These are phyloP conservation scores for Telmatochromis sp. DNA, from an alignment of 2,113 vertebrate species.

Conservation along the genomic window DNA sequence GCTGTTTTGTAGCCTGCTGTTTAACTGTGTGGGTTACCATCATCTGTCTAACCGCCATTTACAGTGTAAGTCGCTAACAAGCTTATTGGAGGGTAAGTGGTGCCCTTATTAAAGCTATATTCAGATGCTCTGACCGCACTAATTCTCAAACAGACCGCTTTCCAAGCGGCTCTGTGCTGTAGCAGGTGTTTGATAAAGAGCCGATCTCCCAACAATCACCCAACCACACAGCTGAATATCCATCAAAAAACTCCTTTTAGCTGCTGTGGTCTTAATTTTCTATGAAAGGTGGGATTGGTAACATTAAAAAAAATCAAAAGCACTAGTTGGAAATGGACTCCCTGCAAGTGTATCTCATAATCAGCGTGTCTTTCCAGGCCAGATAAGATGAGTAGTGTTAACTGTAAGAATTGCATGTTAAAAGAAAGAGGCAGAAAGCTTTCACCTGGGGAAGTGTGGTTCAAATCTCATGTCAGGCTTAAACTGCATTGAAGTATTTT, in stretches of 20 bases:
- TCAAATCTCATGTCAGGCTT: neutral
- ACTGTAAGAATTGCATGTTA: neutral
- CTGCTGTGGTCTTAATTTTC: accelerated
- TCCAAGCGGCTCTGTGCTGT: neutral
- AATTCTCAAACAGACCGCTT: neutral
- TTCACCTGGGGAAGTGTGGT: neutral
- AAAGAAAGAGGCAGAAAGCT: neutral
- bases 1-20: neutral
- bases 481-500: neutral
- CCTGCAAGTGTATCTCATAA: neutral
- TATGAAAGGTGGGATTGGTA: neutral
- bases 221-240: neutral
- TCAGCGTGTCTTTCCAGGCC: neutral
- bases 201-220: neutral
- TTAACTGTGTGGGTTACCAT: neutral
- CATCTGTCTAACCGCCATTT: neutral
- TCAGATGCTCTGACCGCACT: neutral
- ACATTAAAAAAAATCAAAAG: no score
- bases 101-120: neutral
- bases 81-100: neutral
- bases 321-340: accelerated
- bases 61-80: neutral
- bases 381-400: neutral
- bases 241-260: neutral
- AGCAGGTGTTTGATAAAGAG: neutral